Evolutionary conservation across 2,888 invertebrate species (phyloP).

Genomic region (Yponomeuta sedellus): DNA sequence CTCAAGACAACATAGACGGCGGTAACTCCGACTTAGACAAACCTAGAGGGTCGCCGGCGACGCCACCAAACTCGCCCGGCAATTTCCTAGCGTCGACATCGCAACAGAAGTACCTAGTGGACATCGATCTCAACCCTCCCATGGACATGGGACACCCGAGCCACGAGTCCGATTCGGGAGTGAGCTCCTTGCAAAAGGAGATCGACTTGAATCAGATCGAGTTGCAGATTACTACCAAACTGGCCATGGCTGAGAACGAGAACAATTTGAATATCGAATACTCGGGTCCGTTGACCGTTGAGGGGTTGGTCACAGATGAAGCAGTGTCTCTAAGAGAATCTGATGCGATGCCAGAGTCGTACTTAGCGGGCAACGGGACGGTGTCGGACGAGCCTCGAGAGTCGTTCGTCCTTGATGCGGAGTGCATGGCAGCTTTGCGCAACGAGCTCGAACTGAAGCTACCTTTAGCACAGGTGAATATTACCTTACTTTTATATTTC

Average conservation of each 20-base stretch:
- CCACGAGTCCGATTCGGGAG: conserved; percentile 29
- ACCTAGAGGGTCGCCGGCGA: conserved; percentile 45
- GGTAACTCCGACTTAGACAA: not conserved
- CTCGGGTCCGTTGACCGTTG: conserved; percentile 58
- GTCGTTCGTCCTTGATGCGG: conserved; percentile 80
- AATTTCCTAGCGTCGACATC: conserved; percentile 55
- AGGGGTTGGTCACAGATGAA: conserved; percentile 45
- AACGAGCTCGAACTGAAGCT: conserved; percentile 83
- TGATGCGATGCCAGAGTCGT: conserved; percentile 47
- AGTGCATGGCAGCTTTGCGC: conserved; percentile 81
- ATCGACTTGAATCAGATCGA: conserved; percentile 64
- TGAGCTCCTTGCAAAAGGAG: conserved; percentile 37
- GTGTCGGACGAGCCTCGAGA: conserved; percentile 66
- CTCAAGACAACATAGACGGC: conserved; percentile 28
- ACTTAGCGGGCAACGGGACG: conserved; percentile 67
- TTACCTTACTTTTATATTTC: not conserved
- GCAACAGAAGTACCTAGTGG: conserved; percentile 55
- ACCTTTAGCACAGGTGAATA: conserved; percentile 79
- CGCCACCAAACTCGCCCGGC: conserved; percentile 67
- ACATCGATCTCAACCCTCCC: conserved; percentile 45
- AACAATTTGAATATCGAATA: conserved; percentile 72
- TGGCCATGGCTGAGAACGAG: conserved; percentile 72
- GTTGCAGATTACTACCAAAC: conserved; percentile 61
- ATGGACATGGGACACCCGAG: conserved; percentile 17
- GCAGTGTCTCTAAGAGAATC: conserved; percentile 36